Base-by-base conservation (phyloP, 2,888 invertebrate genomes). In the Bursaphelenchus okinawaensis region DNA sequence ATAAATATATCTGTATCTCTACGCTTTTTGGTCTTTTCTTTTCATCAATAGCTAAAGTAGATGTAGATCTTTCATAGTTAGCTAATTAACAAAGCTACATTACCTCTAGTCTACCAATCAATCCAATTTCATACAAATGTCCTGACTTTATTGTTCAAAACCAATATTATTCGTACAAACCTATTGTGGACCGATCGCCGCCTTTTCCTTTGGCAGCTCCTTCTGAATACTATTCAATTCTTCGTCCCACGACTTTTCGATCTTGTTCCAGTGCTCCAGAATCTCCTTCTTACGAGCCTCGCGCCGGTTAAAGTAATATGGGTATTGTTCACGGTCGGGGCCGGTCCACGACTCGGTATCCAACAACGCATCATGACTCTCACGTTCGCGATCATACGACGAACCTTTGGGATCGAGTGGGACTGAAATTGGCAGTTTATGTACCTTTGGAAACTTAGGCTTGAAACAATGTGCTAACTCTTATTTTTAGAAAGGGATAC, bases 211-310 rank as follows among this genome's bases (percentile, higher is more conserved):
- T 51, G 82, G 82, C 27, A 78, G 65, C 56, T 73, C 68, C 24
- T 72, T 76, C 64, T 82, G 82, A 59, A 82, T 77, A 29, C 74
- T 65, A 19, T 73, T 74, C 65, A 82, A 69, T 63, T 80, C 76
- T 19, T 77, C 75, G 66, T 82, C 82, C 82, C 82, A 82, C n/a
- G 73, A 73, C 70, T 79, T 77, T 70, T 82, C 81, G 60, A 80
- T 77, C 72, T 82, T 79, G 59, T 78, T 68, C 82, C 82, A 82
- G 57, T 80, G 79, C 29, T 75, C 69, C 62, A 83, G 69, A 55
- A 82, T 68, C 63, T 82, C 82, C 73, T 78, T 79, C 73, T 82
- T 82, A 63, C 78, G 73, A 67, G 75, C 72, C 66, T 83, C 82
- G 52, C 82, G 77, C 56, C 66, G 72, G 59, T 80, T 82, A 77